Base-by-base conservation (phyloP, 2,113 vertebrate genomes). In the Ophiodon elongatus region DNA sequence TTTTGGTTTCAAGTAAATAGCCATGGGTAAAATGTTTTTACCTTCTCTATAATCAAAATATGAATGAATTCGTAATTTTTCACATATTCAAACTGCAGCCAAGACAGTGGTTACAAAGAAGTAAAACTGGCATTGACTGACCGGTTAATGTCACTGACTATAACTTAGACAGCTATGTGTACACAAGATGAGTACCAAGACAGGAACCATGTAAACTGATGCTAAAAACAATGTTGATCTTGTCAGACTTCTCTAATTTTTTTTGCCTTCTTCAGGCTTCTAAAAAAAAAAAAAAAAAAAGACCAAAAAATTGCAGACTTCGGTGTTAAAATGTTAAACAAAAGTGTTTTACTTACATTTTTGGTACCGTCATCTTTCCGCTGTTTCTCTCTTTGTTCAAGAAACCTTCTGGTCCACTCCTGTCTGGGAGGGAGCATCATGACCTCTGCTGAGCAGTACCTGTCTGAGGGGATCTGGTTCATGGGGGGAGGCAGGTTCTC, bases 381-480 rank as follows among this genome's bases (percentile, higher is more conserved):
- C 83, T 95, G 96, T 71, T 96, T 95, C 35, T 95, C 82, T 43
- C 90, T 92, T 78, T 96, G 95, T 19, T 96, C 95, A 23, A 97
- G 94, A 56, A 96, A 92, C 85, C 93, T 96, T 90, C 95, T 95
- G 85, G 97, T 90, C 96, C 96, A 96, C 41, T 98, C 97, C 56
- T 94, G 95, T 9, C 89, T 95, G 0, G 92, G 93, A 35, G 96
- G 96, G 50, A 95, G 96, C 31, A 90, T 94, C 65, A 95, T 90
- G 89, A 85, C 92, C 60, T 96, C 95, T 21, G 96, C 95, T 0
- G 97, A 88, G 72, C 95, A 90, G 90, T 98, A 98, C 69, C 96
- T 95, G 85, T 97, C 95, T 0, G 96, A 95, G 0, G 97, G 97
- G 25, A 97, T 98, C 89, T 98, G 97, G 68, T 63, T 96, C 96